phyloP scores from a whole-genome alignment of 2,113 vertebrate genomes.

The Holacanthus passer region DNA sequence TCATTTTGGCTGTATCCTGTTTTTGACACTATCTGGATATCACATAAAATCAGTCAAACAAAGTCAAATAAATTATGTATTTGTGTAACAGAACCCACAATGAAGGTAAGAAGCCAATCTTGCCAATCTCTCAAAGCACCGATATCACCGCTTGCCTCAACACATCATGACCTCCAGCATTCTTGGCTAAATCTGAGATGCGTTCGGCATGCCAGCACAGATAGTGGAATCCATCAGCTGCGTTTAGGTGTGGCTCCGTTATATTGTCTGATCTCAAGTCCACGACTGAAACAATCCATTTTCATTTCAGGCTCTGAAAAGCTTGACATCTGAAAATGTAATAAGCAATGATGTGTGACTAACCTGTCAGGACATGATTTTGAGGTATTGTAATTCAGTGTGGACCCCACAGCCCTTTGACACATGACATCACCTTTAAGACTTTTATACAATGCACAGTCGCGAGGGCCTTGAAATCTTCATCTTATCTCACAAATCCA shows the following conservation, averaged over 20 bases:
- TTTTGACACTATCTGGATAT: not conserved
- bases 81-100: constrained; percentile 9
- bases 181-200: constrained; percentile 26
- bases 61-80: not conserved
- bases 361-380: not conserved
- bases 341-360: not conserved
- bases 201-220: constrained; percentile 60
- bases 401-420: accelerated
- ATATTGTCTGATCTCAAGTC: constrained; percentile 29
- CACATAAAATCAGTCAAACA: not conserved
- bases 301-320: not conserved
- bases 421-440: not conserved
- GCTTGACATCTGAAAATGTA: not conserved
- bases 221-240: constrained; percentile 56
- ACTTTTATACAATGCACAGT: not conserved
- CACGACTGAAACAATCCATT: constrained; percentile 7
- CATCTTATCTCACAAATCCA: not conserved
- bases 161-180: constrained; percentile 11
- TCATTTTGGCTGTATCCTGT: not conserved
- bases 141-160: constrained; percentile 26
- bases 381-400: not conserved
- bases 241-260: constrained; percentile 32
- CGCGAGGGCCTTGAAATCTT: not conserved
- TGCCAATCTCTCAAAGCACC: too few relatives aligned
- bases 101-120: not conserved